Evolutionary conservation across 2,888 invertebrate genomes (phyloP).

Genomic region (Athalia rosae): DNA sequence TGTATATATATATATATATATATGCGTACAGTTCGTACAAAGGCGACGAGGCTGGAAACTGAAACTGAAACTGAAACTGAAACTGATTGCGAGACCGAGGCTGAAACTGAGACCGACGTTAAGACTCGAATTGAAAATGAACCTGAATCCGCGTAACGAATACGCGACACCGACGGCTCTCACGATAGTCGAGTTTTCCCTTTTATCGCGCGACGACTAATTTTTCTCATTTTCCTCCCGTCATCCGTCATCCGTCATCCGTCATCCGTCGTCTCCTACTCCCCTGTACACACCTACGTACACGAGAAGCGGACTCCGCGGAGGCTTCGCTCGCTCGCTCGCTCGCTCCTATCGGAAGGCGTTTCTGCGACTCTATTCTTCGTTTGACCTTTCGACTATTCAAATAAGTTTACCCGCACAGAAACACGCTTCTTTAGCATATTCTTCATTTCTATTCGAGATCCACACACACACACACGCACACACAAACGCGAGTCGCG

Average conservation of each 20-base stretch:
- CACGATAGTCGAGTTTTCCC: slow-evolving; percentile 41
- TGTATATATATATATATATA: too few species aligned
- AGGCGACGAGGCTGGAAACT: neutral
- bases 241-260: neutral
- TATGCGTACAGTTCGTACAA: slow-evolving; percentile 21
- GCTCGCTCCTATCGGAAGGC: too few species aligned
- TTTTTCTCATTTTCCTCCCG: neutral
- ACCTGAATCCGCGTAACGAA: slow-evolving; percentile 43
- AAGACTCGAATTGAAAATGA: slow-evolving; percentile 36
- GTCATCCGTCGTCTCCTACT: slow-evolving; percentile 9
- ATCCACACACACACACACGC: too few species aligned
- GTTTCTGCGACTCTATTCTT: too few species aligned
- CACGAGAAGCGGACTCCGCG: neutral
- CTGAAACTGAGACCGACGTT: slow-evolving; percentile 25
- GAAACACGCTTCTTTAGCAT: too few species aligned
- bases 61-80: slow-evolving; percentile 15
- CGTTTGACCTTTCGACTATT: too few species aligned
- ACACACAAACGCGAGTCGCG: too few species aligned
- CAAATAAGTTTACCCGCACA: too few species aligned
- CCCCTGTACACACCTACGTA: slow-evolving; percentile 18
- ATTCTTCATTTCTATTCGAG: too few species aligned
- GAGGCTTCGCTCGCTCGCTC: too few species aligned
- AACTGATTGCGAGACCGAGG: slow-evolving; percentile 6
- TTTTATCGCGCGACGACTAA: slow-evolving; percentile 29
- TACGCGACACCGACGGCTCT: slow-evolving; percentile 30